Base-by-base conservation (phyloP, 2,797 vertebrate species). In the Saxicola maurus region DNA sequence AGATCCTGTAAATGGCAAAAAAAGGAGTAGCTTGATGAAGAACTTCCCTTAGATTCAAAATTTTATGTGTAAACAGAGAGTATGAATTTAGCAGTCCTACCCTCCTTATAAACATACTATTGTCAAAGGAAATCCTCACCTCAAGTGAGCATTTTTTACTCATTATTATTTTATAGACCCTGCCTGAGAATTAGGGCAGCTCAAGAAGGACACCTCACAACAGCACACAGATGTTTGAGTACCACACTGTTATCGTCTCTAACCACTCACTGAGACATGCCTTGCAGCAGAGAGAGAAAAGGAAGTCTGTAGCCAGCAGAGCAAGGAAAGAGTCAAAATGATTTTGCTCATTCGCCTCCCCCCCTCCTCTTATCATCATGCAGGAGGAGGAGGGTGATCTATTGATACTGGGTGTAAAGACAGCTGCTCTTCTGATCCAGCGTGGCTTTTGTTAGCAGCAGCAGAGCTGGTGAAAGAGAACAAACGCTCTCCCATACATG, bases 381-480 rank as follows among this genome's bases (percentile, higher is more conserved):
- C 88, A 77, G 89, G 53, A 94, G 82, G 86, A 93, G 85, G 82
- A 84, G 46, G 79, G 48, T 1, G 53, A 95, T 93, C 94, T 90
- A 90, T 87, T 91, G 93, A 94, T 96, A 89, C 25, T 3, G 40
- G 74, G 62, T 82, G 86, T 79, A 92, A 87, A 91, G 91, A 55
- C 71, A 89, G 89, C 56, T 15, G 18, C 62, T 85, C 90, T 86
- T 91, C 85, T 92, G 87, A 94, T 91, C 90, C 87, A 62, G 82
- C 7, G 20, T 55, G 66, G 92, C 94, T 93, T 95, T 89, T 95
- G 94, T 92, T 71, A 92, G 90, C 85, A 72, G 91, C 80, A 67
- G 37, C 18, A 5, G 71, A 67, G 88, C 87, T 57, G 74, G 49
- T 86, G 89, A 92, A 90, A 95, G 89, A 94, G 93, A 93, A 92